Percentiles rank a stretch among this genome's conserved stretches.
phyloP scores from a whole-genome alignment of 2,113 vertebrate genomes.

The Callaeas wilsoni region DNA sequence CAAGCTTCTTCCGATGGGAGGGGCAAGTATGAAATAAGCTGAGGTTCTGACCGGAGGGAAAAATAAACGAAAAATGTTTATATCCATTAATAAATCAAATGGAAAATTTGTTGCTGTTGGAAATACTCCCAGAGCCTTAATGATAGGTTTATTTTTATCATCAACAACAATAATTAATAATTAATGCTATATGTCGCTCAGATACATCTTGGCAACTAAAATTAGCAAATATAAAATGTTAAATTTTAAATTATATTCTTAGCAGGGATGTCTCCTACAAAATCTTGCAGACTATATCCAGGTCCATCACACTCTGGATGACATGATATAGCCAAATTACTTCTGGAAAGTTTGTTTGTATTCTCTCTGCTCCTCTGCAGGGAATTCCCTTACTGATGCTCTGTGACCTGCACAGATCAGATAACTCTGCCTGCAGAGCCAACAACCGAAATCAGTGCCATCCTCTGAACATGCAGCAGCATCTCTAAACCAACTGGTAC shows the following conservation, averaged over 20 bases:
- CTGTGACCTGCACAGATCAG: neutral
- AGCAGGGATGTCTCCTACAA: neutral
- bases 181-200: constrained; percentile 22
- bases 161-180: constrained; percentile 54
- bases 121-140: constrained; percentile 36
- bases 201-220: constrained; percentile 30
- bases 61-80: neutral
- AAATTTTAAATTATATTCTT: neutral
- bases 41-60: neutral
- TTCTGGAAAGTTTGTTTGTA: neutral
- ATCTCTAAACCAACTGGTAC: neutral
- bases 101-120: constrained; percentile 28
- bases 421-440: neutral
- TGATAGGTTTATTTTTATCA: constrained; percentile 45
- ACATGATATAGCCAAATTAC: neutral
- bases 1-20: neutral
- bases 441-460: neutral
- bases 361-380: neutral
- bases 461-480: neutral
- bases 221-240: neutral
- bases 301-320: neutral
- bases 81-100: constrained; percentile 15
- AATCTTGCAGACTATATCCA: neutral
- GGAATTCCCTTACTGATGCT: neutral
- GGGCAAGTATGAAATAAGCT: neutral